Base-by-base conservation (phyloP, 64 coral and sea anemone species). In the Platygyra sinensis region DNA sequence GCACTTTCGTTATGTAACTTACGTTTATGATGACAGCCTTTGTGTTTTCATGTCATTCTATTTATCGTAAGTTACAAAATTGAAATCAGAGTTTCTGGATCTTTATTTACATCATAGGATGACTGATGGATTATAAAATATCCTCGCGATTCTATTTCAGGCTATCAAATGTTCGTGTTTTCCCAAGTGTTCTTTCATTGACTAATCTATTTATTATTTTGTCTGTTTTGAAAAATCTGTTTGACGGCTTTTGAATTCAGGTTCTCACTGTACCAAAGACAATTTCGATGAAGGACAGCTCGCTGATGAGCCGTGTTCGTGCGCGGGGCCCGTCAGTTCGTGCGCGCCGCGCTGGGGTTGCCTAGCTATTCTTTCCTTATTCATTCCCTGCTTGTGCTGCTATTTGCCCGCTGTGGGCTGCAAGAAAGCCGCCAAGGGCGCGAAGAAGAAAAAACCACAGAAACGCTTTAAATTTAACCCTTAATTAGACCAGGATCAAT, bases 271-370 rank as follows among this genome's bases (percentile, higher is more conserved):
- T 79, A 99, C 97, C 24, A 99, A 99, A 62, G 97, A 99, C 65
- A 62, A 64, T 73, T 91, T 90, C 11, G 91, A 93, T 16, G 97
- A 99, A 57, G 97, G 97, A 79, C 72, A 89, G 28, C 80, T 96
- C 27, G 97, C 97, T 20, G 93, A 99, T 74, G 86, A 93, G 32
- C 97, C 97, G 39, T 99, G 97, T 63, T 99, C 97, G 4, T 99
- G 97, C 75, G 82, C 90, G 19, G 97, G 97, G 19, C 91, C 97
- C 18, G 24, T 94, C 8, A 94, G 90, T 30, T 62, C 94, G 20
- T 99, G 97, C 62, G 83, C 87, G 29, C 97, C 97, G 16, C 87
- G 97, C 55, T 99, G 97, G 97, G 97, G 94, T 24, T 99, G 94
- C 61, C 72, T 99, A 0, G 97, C 90, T 15, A 60, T 99, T 51